These are phyloP conservation scores for Xenus cinereus DNA, from an alignment of 2,113 vertebrate genomes.

Conservation along the genomic window DNA sequence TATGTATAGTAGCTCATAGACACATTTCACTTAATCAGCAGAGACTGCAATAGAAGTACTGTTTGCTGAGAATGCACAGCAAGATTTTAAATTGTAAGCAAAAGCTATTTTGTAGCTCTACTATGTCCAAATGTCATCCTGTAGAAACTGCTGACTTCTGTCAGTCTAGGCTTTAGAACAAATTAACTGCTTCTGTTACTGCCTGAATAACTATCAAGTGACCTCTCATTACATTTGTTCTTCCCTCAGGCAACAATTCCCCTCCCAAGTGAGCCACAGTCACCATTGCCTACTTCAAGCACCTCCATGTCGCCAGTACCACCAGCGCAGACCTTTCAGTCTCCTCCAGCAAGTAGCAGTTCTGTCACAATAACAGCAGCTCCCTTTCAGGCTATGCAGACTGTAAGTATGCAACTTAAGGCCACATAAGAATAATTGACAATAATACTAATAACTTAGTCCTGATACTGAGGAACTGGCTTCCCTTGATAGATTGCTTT, in stretches of 20 bases:
- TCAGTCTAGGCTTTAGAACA: slow-evolving; percentile 62
- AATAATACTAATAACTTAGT: not conserved
- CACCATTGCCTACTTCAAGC: slow-evolving; percentile 66
- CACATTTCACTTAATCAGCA: slow-evolving; percentile 70
- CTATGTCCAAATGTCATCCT: slow-evolving; percentile 65
- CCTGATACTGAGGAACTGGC: not conserved
- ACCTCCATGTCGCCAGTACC: slow-evolving; percentile 54
- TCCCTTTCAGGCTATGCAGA: slow-evolving; percentile 85
- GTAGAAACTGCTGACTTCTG: slow-evolving; percentile 74
- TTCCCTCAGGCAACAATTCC: slow-evolving; percentile 65
- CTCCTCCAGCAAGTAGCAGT: slow-evolving; percentile 76
- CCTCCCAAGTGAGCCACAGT: slow-evolving; percentile 65
- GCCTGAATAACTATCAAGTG: slow-evolving; percentile 61
- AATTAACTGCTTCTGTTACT: slow-evolving; percentile 51
- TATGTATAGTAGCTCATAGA: slow-evolving; percentile 48
- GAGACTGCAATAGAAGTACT: slow-evolving; percentile 61
- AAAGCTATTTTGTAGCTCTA: slow-evolving; percentile 71
- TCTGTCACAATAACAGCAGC: slow-evolving; percentile 70
- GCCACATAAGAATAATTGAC: not conserved
- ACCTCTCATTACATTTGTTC: slow-evolving; percentile 31
- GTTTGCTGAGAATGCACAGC: slow-evolving; percentile 74
- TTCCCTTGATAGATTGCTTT: not conserved
- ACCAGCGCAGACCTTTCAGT: slow-evolving; percentile 74
- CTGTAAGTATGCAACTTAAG: slow-evolving; percentile 75
- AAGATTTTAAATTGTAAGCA: slow-evolving; percentile 75